Base-by-base conservation (phyloP, 1,140 invertebrate species). In the Metopolophium dirhodum region DNA sequence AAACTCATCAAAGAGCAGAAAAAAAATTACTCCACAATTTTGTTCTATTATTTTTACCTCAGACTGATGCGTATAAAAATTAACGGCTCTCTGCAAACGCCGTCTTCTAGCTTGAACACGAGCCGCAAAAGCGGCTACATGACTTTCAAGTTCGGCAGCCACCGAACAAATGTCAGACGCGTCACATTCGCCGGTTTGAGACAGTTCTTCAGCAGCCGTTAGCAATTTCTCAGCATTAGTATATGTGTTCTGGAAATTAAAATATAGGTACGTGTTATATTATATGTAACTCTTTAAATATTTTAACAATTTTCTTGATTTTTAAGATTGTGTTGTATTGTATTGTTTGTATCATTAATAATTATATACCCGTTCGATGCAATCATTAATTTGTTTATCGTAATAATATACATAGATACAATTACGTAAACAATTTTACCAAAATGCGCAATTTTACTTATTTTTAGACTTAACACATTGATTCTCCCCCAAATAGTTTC, bases 161-260 rank as follows among this genome's bases (percentile, higher is more conserved):
- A 99, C 99, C 8, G 97, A 97, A 94, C 98, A 98, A 94, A 99
- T 99, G 95, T 99, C 98, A 94, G 99, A 98, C 0, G 98, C 97
- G 94, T 99, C 98, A 95, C 98, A 99, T 95, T 99, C 98, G 2
- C 99, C 99, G 0, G 98, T 99, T 90, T 98, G 97, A 2, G 99
- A 99, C 93, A 99, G 95, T 95, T 99, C 99, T 94, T 99, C 98
- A 0, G 99, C 99, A 1, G 99, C 99, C 0, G 98, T 97, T 45
- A 99, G 95, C 37, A 99, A 96, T 95, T 99, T 99, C 94, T 99
- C 98, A 3, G 99, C 99, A 96, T 99, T 99, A 47, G 98, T 99
- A 95, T 99, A 99, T 0, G 99, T 99, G 95, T 99, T 99, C 97
- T 99, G 96, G 45, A 96, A 96, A 94, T 35, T 51, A 45, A 41